Conservation (phyloP, 2,888 invertebrate genomes). For the Tachina grossa region DNA sequence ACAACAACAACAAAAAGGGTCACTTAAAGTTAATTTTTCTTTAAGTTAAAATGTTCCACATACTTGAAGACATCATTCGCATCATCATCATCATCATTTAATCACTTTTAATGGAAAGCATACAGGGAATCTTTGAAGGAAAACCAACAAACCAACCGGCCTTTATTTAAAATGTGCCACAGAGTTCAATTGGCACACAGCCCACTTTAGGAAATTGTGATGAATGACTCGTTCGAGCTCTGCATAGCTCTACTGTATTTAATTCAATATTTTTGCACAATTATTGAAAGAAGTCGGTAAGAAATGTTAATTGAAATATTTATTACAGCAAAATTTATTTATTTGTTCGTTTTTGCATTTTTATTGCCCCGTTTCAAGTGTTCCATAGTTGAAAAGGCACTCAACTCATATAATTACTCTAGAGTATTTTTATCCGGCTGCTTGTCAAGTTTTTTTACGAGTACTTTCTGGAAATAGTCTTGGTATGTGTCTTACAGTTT, state of each 20-base stretch:
- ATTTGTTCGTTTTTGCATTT: not conserved
- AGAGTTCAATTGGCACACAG: conserved; percentile 48
- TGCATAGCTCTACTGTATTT: not conserved
- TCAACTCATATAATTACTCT: conserved; percentile 23
- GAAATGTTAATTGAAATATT: conserved; percentile 68
- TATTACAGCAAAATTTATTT: conserved; percentile 20
- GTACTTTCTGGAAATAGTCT: not conserved
- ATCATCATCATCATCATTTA: conserved; percentile 29
- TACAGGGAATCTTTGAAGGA: not conserved
- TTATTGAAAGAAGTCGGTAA: conserved; percentile 26
- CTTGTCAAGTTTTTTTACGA: not conserved
- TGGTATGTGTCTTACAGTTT: not conserved
- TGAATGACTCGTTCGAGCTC: conserved; percentile 2
- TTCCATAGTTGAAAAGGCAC: conserved; percentile 3
- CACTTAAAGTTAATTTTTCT: conserved; percentile 61
- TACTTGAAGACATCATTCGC: conserved; percentile 41
- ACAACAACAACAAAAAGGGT: conserved; percentile 61
- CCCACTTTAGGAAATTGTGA: conserved; percentile 38
- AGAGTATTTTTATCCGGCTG: conserved; percentile 60
- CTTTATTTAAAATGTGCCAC: conserved; percentile 22
- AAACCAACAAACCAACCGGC: not conserved
- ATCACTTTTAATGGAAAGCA: conserved; percentile 6
- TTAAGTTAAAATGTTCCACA: conserved; percentile 53
- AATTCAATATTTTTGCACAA: conserved; percentile 22
- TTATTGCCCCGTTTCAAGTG: conserved; percentile 3